A percentile compares a stretch with the other conserved stretches of the same genome.
Evolutionary conservation across 2,113 vertebrate species (phyloP).

Genomic region (Casuarius casuarius): DNA sequence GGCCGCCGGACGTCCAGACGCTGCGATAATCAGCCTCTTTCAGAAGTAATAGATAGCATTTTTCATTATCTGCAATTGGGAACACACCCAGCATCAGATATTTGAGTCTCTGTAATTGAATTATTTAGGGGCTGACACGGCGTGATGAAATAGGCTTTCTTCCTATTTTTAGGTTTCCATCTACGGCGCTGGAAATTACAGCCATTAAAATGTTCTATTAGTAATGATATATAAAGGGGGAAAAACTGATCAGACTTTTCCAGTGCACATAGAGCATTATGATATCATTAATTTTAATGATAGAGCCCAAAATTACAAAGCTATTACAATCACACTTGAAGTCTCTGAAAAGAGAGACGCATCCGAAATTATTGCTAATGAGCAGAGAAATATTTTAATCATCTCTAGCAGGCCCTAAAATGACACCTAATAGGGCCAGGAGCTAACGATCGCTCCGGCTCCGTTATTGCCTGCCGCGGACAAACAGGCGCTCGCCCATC

Average conservation of each 20-base stretch:
- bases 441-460: background rate
- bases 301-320: constrained; percentile 70
- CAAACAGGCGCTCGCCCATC: background rate
- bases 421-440: background rate
- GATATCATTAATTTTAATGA: constrained; percentile 79
- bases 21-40: background rate
- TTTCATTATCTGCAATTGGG: constrained; percentile 68
- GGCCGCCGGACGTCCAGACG: background rate
- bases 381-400: constrained; percentile 70
- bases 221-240: constrained; percentile 78
- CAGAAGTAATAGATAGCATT: background rate
- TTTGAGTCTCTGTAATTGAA: constrained; percentile 73
- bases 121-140: constrained; percentile 75
- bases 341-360: background rate
- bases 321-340: constrained; percentile 73
- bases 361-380: constrained; percentile 68
- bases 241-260: constrained; percentile 66
- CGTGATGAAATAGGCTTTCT: constrained; percentile 72
- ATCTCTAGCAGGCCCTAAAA: constrained; percentile 52
- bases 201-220: constrained; percentile 81
- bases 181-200: constrained; percentile 74
- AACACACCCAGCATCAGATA: constrained; percentile 60
- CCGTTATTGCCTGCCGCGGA: background rate
- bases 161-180: constrained; percentile 75
- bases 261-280: constrained; percentile 67